phyloP scores from a whole-genome alignment of 2,113 vertebrate species.

The Brachionichthys hirsutus region DNA sequence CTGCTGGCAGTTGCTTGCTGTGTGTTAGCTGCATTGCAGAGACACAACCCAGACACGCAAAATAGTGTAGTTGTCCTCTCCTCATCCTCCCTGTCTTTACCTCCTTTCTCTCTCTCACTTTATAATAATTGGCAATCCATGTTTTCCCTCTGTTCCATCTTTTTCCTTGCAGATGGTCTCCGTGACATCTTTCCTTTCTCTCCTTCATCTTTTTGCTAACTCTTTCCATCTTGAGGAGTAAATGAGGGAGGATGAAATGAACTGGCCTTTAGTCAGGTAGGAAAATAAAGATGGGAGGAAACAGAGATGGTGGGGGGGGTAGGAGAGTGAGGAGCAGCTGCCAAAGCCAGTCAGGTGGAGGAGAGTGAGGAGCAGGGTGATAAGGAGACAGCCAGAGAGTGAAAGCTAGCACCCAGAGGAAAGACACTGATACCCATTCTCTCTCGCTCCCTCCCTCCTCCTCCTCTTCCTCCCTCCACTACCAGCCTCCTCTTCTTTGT shows the following conservation, averaged over 20 bases:
- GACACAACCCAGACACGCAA: slow-evolving; percentile 9
- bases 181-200: slow-evolving; percentile 40
- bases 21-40: slow-evolving; percentile 31
- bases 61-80: slow-evolving; percentile 29
- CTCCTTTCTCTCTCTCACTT: slow-evolving; percentile 17
- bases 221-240: slow-evolving; percentile 33
- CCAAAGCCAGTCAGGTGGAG: slow-evolving; percentile 71
- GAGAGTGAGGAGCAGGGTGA: slow-evolving; percentile 67
- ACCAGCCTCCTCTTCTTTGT: slow-evolving; percentile 70
- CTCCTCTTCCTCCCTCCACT: slow-evolving; percentile 36
- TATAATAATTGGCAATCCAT: slow-evolving; percentile 10
- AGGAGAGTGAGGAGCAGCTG: slow-evolving; percentile 56
- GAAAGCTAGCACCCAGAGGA: slow-evolving; percentile 59
- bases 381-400: slow-evolving; percentile 71
- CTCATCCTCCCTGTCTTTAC: slow-evolving; percentile 9
- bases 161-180: slow-evolving; percentile 16
- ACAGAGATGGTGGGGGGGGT: slow-evolving; percentile 24
- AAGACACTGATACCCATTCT: slow-evolving; percentile 73
- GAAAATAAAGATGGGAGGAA: slow-evolving; percentile 52
- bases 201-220: slow-evolving; percentile 37
- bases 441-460: slow-evolving; percentile 21
- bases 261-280: slow-evolving; percentile 55
- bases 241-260: slow-evolving; percentile 57
- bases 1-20: slow-evolving; percentile 14
- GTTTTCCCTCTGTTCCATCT: slow-evolving; percentile 21